Percentiles rank a stretch among this genome's conserved stretches.
Conservation (phyloP, 2,797 vertebrate genomes). For the Distichodus sexfasciatus region DNA sequence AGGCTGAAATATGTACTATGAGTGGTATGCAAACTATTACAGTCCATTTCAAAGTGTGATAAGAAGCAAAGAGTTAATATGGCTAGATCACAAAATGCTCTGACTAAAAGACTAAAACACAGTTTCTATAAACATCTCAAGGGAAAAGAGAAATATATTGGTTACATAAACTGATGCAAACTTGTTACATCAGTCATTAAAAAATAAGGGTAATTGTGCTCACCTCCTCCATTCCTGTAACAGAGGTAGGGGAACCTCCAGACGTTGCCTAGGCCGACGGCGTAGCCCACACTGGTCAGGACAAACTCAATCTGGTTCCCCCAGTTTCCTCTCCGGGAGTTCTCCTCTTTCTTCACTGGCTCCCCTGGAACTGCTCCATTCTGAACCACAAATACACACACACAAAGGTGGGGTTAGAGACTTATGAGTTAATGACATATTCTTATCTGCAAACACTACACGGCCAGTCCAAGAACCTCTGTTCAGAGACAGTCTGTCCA, state of each 20-base stretch:
- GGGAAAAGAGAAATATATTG: too few species aligned
- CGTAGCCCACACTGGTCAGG: slow-evolving; percentile 97
- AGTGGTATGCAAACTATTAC: slow-evolving; percentile 1
- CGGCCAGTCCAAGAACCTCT: too few species aligned
- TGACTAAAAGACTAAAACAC: too few species aligned
- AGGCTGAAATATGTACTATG: background rate
- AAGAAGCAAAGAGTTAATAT: background rate
- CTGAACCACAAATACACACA: slow-evolving; percentile 69
- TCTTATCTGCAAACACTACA: background rate
- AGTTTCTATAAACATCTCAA: too few species aligned
- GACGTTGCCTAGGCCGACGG: slow-evolving; percentile 96
- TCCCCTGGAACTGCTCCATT: slow-evolving; percentile 96
- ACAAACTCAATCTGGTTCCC: slow-evolving; percentile 99
- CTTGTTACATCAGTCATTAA: background rate
- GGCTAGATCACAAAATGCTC: background rate
- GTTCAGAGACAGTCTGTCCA: too few species aligned
- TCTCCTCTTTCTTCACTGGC: slow-evolving; percentile 88
- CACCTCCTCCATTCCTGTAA: slow-evolving; percentile 99
- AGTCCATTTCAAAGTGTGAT: background rate
- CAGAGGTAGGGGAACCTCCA: slow-evolving; percentile 99
- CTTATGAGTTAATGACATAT: background rate
- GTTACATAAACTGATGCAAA: background rate
- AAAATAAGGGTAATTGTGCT: background rate
- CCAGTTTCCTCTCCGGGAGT: slow-evolving; percentile 94
- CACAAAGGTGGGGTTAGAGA: background rate